These are phyloP conservation scores for Drosophila birchii DNA, from an alignment of 2,888 invertebrate genomes.

Conservation along the genomic window DNA sequence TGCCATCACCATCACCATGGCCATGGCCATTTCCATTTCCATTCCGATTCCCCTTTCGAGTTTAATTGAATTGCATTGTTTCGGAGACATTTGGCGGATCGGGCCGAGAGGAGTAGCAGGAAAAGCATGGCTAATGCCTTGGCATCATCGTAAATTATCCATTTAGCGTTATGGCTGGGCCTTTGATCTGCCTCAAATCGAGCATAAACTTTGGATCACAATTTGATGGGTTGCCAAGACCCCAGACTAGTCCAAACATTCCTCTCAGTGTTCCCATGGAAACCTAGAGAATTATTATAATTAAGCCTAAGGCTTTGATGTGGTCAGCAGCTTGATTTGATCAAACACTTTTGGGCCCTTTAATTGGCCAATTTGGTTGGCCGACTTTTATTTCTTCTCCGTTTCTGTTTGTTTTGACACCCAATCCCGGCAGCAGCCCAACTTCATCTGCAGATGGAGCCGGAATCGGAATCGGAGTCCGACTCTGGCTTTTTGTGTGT, in stretches of 20 bases:
- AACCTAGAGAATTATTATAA: conserved; percentile 12
- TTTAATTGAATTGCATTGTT: conserved; percentile 75
- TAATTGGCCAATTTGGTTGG: conserved; percentile 72
- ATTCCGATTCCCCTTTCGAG: conserved; percentile 51
- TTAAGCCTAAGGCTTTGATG: conserved; percentile 18
- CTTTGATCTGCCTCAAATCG: conserved; percentile 28
- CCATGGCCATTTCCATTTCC: conserved; percentile 12
- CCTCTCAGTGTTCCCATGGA: background rate
- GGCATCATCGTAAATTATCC: conserved; percentile 22
- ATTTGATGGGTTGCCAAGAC: background rate
- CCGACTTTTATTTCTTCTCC: conserved; percentile 48
- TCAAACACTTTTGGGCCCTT: conserved; percentile 59
- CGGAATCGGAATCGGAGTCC: background rate
- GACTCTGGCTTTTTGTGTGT: conserved; percentile 49
- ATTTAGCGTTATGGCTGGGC: conserved; percentile 23
- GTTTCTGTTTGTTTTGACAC: conserved; percentile 64
- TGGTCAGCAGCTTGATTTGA: conserved; percentile 10
- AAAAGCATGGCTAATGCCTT: background rate
- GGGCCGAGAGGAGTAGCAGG: background rate
- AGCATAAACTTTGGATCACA: background rate
- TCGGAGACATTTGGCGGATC: conserved; percentile 8
- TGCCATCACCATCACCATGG: conserved; percentile 9
- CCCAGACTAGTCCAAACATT: background rate
- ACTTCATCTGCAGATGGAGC: conserved; percentile 31
- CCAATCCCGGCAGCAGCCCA: conserved; percentile 18